Evolutionary conservation across 1,140 invertebrate species (phyloP).

Genomic region (Agrypnia vestita): DNA sequence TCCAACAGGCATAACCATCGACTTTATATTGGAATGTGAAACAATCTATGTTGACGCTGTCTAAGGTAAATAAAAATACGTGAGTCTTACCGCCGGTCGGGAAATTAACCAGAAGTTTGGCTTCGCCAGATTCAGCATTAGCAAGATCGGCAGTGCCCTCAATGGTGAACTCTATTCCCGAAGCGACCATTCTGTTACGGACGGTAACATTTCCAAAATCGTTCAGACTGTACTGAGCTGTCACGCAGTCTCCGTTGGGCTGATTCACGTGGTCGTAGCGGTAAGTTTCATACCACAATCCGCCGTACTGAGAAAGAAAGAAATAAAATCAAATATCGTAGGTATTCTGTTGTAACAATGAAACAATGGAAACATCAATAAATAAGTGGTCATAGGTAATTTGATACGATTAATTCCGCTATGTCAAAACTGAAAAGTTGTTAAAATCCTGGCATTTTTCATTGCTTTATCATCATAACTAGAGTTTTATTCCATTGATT

Average conservation of each 20-base stretch:
- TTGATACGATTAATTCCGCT: too few relatives aligned
- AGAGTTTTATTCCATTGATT: too few relatives aligned
- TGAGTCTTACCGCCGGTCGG: conserved; percentile 62
- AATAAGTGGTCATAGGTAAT: too few relatives aligned
- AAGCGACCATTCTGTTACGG: conserved; percentile 41
- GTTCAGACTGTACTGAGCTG: conserved; percentile 61
- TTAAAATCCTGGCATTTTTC: too few relatives aligned
- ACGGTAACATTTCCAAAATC: conserved; percentile 43
- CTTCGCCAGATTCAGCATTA: conserved; percentile 25
- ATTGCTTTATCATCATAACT: too few relatives aligned
- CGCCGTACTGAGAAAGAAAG: conserved; percentile 63
- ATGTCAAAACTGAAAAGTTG: too few relatives aligned
- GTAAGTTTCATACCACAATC: conserved; percentile 65
- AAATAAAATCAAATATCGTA: neutral
- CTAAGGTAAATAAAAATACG: too few relatives aligned
- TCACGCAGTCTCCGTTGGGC: conserved; percentile 59
- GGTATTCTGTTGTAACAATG: neutral
- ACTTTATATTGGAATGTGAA: too few relatives aligned
- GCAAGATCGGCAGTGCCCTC: conserved; percentile 63
- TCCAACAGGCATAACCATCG: too few relatives aligned
- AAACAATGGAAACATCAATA: too few relatives aligned
- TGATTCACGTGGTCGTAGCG: conserved; percentile 64
- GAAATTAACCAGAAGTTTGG: conserved; percentile 56
- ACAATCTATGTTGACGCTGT: too few relatives aligned
- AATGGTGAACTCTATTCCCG: conserved; percentile 47